phyloP scores from a whole-genome alignment of 2,888 invertebrate genomes.

The Pachydiplax longipennis region DNA sequence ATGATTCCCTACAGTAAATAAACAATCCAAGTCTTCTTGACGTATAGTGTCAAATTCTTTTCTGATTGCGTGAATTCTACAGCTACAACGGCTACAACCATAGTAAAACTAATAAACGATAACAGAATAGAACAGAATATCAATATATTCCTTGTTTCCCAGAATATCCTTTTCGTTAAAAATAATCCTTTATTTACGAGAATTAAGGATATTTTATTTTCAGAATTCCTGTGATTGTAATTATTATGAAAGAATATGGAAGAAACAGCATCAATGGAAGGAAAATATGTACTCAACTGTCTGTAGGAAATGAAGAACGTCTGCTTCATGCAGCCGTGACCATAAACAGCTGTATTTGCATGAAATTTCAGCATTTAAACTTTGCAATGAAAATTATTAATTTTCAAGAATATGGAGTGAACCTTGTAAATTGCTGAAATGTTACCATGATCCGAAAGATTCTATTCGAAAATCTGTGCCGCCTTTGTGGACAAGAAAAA shows the following conservation, averaged over 20 bases:
- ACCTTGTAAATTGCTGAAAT: not conserved
- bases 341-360: not conserved
- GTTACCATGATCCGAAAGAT: not conserved
- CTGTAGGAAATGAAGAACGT: not conserved
- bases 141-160: no score
- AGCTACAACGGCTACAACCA: no score
- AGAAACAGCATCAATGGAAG: no score
- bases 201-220: no score
- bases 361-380: not conserved
- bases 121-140: no score
- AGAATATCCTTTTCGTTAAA: no score
- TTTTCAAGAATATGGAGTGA: not conserved
- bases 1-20: no score
- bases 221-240: no score
- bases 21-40: not conserved
- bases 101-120: no score
- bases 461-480: slow-evolving; percentile 54
- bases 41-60: not conserved
- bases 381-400: not conserved
- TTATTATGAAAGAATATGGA: no score
- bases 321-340: not conserved
- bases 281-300: not conserved
- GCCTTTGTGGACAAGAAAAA: slow-evolving; percentile 58
- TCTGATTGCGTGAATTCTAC: no score
- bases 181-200: no score